phyloP scores from a whole-genome alignment of 2,888 invertebrate species.

The Psococerastis gibbosa region DNA sequence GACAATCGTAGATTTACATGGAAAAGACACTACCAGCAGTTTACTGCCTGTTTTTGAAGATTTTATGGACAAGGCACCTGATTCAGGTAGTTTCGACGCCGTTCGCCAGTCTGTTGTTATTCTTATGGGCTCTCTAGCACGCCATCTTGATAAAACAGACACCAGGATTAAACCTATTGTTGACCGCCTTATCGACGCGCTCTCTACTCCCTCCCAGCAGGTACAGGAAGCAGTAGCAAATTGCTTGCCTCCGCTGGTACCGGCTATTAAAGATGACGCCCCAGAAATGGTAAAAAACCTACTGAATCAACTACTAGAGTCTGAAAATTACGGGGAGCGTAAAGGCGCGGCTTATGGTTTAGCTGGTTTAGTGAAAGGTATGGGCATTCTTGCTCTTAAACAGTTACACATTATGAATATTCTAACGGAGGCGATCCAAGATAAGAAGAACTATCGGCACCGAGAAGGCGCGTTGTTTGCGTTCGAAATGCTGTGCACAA shows the following conservation, averaged over 20 bases:
- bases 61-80: constrained; percentile 83
- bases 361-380: constrained; percentile 84
- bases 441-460: constrained; percentile 88
- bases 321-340: constrained; percentile 76
- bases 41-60: constrained; percentile 83
- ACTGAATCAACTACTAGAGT: constrained; percentile 68
- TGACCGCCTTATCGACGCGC: constrained; percentile 66
- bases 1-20: constrained; percentile 77
- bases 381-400: constrained; percentile 87
- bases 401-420: constrained; percentile 92
- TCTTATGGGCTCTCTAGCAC: constrained; percentile 91
- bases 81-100: constrained; percentile 74
- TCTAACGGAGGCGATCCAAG: constrained; percentile 81
- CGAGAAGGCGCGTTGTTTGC: constrained; percentile 94
- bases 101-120: constrained; percentile 93
- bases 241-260: constrained; percentile 84
- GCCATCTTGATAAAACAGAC: constrained; percentile 83
- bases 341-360: constrained; percentile 95
- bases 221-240: constrained; percentile 93
- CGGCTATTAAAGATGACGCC: constrained; percentile 80
- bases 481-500: constrained; percentile 89
- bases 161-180: constrained; percentile 87
- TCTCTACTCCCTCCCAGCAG: constrained; percentile 93
- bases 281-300: constrained; percentile 73
- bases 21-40: constrained; percentile 47